Evolutionary conservation across 2,888 invertebrate species (phyloP), one percentile per base, ranked within the genome.

Genomic region (Glomeris marginata): DNA sequence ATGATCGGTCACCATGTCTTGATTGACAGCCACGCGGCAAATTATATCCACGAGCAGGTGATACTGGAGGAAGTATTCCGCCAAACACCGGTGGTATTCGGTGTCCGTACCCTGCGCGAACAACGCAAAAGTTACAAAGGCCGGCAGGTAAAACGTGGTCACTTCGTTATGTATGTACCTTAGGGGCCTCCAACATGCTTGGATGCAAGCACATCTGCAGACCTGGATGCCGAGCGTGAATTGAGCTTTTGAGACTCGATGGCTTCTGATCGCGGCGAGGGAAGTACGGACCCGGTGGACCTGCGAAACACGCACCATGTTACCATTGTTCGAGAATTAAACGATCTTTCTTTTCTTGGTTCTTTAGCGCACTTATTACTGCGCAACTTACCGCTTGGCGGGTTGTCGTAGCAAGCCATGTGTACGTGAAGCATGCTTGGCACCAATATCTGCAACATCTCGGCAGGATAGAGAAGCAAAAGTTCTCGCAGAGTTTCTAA

Each of bases 1-100:
- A 48, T 83, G 80, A 61, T 88, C 85, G 46, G 83, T 83, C 69
- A 92, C 77, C 61, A 81, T 82, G 61, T 87, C 84, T 60, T 85
- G 82, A 63, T 83, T 84, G 54, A 91, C 83, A 52, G 91, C 90
- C 63, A 91, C 77, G 41, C 91, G 77, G 68, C 90, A 84, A 72
- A 81, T 72, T 58, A 81, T 73, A 70, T 92, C 91, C 49, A 92
- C 80, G 55, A 92, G 81, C 62, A 81, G 81, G 65, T 92, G 91
- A 66, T 92, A 92, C 0, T 90, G 90, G 28, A 78, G 69, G 68
- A 84, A 90, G 65, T 84, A 85, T 56, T 80, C 80, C 45, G 77
- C 74, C 47, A 86, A 69, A 6, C 80, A 80, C 47, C 74, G 73
- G 64, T 86, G 85, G 61, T 84, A 86, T 41, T 80, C 80, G 6